Evolutionary conservation across 2,888 invertebrate genomes (phyloP).

Genomic region (Leuctra nigra): DNA sequence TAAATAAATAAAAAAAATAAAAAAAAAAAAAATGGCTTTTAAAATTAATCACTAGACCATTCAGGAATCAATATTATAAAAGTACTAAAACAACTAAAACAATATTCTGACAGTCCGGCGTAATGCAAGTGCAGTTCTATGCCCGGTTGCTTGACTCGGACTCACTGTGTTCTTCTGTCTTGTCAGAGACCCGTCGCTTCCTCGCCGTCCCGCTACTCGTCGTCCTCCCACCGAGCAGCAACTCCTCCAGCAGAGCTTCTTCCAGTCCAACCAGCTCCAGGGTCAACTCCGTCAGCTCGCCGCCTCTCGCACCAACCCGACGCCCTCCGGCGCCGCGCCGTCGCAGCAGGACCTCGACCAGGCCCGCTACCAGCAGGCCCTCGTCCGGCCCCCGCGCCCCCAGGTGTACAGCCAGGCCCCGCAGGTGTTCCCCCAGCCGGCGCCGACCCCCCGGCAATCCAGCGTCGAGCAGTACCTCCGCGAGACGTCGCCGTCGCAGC

Average conservation of each 20-base stretch:
- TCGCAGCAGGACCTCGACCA: slow-evolving; percentile 19
- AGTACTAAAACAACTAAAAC: no score
- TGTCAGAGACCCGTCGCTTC: no score
- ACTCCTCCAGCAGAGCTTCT: slow-evolving; percentile 21
- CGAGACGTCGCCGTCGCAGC: slow-evolving; percentile 19
- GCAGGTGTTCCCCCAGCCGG: slow-evolving; percentile 18
- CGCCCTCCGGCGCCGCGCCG: slow-evolving; percentile 4
- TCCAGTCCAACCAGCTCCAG: slow-evolving; percentile 19
- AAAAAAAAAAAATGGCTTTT: no score
- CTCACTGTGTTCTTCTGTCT: no score
- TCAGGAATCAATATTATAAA: no score
- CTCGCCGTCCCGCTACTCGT: background rate
- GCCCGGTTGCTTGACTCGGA: no score
- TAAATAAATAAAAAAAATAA: no score
- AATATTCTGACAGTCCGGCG: no score
- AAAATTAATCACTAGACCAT: no score
- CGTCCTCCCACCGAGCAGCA: slow-evolving; percentile 17
- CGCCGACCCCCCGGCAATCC: background rate
- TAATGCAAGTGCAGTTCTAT: no score
- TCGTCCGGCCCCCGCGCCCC: slow-evolving; percentile 16
- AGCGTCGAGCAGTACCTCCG: slow-evolving; percentile 24
- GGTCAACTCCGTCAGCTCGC: slow-evolving; percentile 3
- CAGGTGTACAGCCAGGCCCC: slow-evolving; percentile 14
- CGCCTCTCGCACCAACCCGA: slow-evolving; percentile 4
- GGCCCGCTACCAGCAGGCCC: slow-evolving; percentile 24